These are phyloP conservation scores for Chaetura pelagica DNA, from an alignment of 2,113 vertebrate species.

Conservation along the genomic window DNA sequence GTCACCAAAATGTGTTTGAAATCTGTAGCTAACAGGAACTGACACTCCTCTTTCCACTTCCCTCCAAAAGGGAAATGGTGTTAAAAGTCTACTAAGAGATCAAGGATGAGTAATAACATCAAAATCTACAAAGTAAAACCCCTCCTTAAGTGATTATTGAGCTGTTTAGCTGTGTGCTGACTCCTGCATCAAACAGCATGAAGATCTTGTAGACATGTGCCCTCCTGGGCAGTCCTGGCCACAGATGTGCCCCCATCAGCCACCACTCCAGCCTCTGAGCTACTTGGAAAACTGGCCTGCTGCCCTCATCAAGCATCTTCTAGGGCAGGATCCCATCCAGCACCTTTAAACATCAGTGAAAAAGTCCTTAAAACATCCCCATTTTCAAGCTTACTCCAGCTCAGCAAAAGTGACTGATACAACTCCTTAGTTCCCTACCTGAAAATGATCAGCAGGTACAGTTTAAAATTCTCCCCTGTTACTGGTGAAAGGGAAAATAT, in stretches of 20 bases:
- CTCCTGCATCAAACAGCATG: neutral
- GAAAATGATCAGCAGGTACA: neutral
- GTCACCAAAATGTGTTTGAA: neutral
- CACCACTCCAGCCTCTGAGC: neutral
- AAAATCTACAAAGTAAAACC: neutral
- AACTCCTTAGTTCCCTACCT: neutral
- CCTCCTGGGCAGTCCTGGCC: neutral
- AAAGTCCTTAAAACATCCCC: neutral
- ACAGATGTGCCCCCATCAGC: neutral
- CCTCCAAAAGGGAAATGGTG: neutral
- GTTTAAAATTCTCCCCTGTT: neutral
- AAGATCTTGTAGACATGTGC: rapidly evolving
- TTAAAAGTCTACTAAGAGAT: neutral
- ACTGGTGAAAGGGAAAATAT: neutral
- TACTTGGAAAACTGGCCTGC: neutral
- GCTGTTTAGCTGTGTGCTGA: neutral
- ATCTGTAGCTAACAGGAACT: slow-evolving; percentile 14
- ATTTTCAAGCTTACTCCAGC: neutral
- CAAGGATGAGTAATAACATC: rapidly evolving
- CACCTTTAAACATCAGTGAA: neutral
- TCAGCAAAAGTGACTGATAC: neutral
- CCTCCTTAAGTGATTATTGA: neutral
- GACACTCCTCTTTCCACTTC: neutral
- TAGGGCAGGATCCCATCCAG: neutral
- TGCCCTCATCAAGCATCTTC: neutral